These are phyloP conservation scores for Fistularia tabacaria DNA, from an alignment of 2,797 vertebrate genomes.

Conservation along the genomic window DNA sequence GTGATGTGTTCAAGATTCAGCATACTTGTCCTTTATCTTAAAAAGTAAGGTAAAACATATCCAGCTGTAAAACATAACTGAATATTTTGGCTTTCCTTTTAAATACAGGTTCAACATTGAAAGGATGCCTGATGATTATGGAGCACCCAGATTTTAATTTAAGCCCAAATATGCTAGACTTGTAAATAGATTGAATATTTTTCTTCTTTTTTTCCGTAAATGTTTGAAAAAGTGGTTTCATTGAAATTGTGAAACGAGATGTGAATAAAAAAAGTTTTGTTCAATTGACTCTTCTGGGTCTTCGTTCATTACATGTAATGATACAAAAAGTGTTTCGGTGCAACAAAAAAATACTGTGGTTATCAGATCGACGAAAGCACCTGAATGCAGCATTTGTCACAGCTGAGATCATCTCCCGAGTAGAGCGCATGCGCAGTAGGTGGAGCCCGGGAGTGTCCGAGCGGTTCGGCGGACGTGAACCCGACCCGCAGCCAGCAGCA, in stretches of 20 bases:
- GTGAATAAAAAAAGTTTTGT: neutral
- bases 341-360: neutral
- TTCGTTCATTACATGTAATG: too few species aligned
- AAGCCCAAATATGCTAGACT: constrained; percentile 2
- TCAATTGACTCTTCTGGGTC: neutral
- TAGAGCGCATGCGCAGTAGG: constrained; percentile 62
- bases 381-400: constrained; percentile 57
- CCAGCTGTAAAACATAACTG: neutral
- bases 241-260: neutral
- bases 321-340: neutral
- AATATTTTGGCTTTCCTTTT: constrained; percentile 1
- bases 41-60: neutral
- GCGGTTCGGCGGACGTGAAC: constrained; percentile 43
- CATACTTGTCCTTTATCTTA: neutral
- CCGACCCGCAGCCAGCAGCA: constrained; percentile 49
- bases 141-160: constrained; percentile 88
- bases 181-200: constrained; percentile 50
- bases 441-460: constrained; percentile 71
- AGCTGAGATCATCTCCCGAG: constrained; percentile 33
- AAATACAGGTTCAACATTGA: constrained; percentile 92
- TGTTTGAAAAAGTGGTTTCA: constrained; percentile 6
- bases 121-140: constrained; percentile 96
- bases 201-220: constrained; percentile 23
- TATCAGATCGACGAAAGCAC: constrained; percentile 13
- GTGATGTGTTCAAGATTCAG: constrained; percentile 57